These are phyloP conservation scores for Neotoxoptera formosana DNA, from an alignment of 1,140 invertebrate species.

Conservation along the genomic window DNA sequence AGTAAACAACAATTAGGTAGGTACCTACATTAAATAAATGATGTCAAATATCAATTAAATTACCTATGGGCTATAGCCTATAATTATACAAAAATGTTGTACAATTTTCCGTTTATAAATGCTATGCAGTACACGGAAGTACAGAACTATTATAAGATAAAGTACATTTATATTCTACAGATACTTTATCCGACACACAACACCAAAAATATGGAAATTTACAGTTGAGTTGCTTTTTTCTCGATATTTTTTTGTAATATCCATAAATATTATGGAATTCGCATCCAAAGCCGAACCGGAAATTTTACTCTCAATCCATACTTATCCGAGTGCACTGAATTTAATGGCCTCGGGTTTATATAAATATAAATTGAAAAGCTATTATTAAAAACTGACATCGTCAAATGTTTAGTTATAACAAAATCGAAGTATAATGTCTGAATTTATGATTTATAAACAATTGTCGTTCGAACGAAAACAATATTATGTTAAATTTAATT, in stretches of 20 bases:
- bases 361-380: background rate
- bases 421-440: background rate
- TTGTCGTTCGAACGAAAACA: too few relatives aligned
- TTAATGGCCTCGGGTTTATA: background rate
- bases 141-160: background rate
- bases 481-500: too few relatives aligned
- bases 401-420: background rate
- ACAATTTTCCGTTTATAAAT: background rate
- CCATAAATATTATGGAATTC: slow-evolving; percentile 15
- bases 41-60: too few relatives aligned
- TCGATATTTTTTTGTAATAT: background rate
- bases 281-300: background rate
- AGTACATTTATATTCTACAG: background rate
- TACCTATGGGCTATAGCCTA: too few relatives aligned
- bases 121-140: background rate
- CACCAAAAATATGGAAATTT: background rate
- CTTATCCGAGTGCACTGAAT: background rate
- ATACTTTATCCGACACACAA: background rate
- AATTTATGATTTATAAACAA: too few relatives aligned
- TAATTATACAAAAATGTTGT: too few relatives aligned
- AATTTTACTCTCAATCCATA: slow-evolving; percentile 19
- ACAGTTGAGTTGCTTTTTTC: background rate
- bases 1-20: too few relatives aligned
- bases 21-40: too few relatives aligned
- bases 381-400: background rate